These are phyloP conservation scores for Dunckerocampus dactyliophorus DNA, from an alignment of 2,113 vertebrate genomes.

Conservation along the genomic window DNA sequence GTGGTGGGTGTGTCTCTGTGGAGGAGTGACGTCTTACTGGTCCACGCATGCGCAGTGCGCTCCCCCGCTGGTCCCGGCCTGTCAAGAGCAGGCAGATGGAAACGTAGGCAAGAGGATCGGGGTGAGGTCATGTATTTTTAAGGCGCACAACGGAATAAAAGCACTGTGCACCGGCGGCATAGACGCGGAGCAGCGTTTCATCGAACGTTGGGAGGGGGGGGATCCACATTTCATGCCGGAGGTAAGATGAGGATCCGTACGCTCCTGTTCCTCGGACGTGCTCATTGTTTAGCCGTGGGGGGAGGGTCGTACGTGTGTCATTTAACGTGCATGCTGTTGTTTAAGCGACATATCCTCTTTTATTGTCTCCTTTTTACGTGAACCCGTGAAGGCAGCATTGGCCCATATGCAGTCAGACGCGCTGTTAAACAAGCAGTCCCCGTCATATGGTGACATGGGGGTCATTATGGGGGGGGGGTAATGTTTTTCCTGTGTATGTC, in stretches of 20 bases:
- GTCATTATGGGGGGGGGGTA: conserved; percentile 8
- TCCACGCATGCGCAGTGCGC: conserved; percentile 69
- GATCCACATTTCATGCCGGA: conserved; percentile 37
- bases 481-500: conserved; percentile 7
- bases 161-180: conserved; percentile 30
- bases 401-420: not conserved
- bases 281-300: conserved; percentile 75
- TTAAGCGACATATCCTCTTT: not conserved
- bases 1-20: conserved; percentile 63
- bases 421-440: conserved; percentile 11
- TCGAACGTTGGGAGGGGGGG: conserved; percentile 12
- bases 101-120: conserved; percentile 65
- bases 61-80: conserved; percentile 65
- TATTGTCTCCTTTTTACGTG: not conserved
- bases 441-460: conserved; percentile 16
- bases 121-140: conserved; percentile 73
- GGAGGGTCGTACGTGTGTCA: conserved; percentile 61
- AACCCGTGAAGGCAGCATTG: not conserved
- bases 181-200: conserved; percentile 36
- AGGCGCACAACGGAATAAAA: conserved; percentile 62
- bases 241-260: conserved; percentile 64
- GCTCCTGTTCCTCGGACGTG: conserved; percentile 47
- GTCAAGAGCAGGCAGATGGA: conserved; percentile 68
- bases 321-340: conserved; percentile 29
- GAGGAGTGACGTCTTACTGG: conserved; percentile 62